Evolutionary conservation across 2,888 invertebrate genomes (phyloP), one percentile per base, ranked within the genome.

Genomic region (Zhuqinia jingwanae): DNA sequence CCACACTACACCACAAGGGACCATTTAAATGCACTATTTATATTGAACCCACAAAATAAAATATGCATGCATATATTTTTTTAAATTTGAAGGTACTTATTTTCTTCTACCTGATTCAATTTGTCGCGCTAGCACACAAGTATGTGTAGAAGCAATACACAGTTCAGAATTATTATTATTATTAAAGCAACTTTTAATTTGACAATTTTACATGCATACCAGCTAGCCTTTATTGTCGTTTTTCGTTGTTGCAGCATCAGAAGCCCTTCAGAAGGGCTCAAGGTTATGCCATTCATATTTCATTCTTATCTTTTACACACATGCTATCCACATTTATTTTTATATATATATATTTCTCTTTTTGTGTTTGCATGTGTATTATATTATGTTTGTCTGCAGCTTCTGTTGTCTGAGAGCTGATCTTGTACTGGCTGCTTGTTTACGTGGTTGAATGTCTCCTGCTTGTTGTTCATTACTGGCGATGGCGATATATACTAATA

Each of bases 221-320:
- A 58, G 17, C 65, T 0, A 36, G 8, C 36, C 36, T 73, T 70
- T 45, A 13, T 53, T 58, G 76, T 76, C 76, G 76, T 58, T 27
- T 68, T 11, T 73, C 73, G 73, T 73, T n/a, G n/a, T 36, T 36
- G 36, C 36, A 36, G 36, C 8, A 36, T 3, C 36, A 50, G 50
- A 58, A 75, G 73, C 73, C 83, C 83, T 36, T 83, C 83, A 83
- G 75, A 83, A 76, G 76, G 56, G 60, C 76, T 83, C 83, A 83
- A 83, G 83, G 83, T 83, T 83, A 68, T 82, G 60, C 81, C 81
- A 82, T 83, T 83, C 83, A 83, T 65, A 82, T 82, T 82, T 80
- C 53, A 53, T 65, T 50, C 36, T 27, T 65, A 80, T 80, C 47
- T 78, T 36, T 36, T 36, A 36, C 36, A 36, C 22, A 13, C 36